These are phyloP conservation scores for Sepiola atlantica DNA, from an alignment of 2,888 invertebrate genomes.

Conservation along the genomic window DNA sequence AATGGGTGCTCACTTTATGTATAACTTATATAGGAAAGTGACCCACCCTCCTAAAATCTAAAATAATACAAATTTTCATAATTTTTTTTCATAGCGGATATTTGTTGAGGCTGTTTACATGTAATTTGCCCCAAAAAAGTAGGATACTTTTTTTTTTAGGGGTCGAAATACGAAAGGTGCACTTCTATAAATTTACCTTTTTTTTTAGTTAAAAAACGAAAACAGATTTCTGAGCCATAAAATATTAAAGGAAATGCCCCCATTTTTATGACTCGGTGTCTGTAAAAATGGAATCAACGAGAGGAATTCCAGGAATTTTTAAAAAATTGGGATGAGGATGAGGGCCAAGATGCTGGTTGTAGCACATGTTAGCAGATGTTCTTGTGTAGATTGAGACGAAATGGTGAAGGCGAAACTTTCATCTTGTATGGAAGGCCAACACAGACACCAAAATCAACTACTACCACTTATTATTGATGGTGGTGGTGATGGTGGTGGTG, in stretches of 20 bases:
- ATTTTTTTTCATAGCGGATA: too few species aligned
- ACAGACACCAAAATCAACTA: neutral
- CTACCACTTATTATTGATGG: neutral
- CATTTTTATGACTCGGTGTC: neutral
- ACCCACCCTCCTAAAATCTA: too few species aligned
- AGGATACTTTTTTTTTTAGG: too few species aligned
- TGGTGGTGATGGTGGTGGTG: neutral
- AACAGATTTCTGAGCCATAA: neutral
- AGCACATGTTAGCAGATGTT: constrained; percentile 17
- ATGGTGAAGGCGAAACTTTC: neutral
- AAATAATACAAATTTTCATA: too few species aligned
- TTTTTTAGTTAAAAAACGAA: neutral
- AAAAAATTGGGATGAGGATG: neutral
- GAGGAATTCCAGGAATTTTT: constrained; percentile 19
- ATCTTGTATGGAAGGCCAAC: neutral
- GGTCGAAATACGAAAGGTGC: too few species aligned
- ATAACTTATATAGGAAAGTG: too few species aligned
- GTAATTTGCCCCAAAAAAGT: too few species aligned
- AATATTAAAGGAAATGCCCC: neutral
- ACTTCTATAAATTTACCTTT: too few species aligned
- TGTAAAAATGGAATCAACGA: neutral
- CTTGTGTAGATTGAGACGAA: neutral
- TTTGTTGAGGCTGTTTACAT: too few species aligned
- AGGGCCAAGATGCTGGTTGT: neutral
- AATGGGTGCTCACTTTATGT: too few species aligned